Base-by-base conservation (phyloP, 2,797 vertebrate species). In the Gymnoscopelus microlampas region DNA sequence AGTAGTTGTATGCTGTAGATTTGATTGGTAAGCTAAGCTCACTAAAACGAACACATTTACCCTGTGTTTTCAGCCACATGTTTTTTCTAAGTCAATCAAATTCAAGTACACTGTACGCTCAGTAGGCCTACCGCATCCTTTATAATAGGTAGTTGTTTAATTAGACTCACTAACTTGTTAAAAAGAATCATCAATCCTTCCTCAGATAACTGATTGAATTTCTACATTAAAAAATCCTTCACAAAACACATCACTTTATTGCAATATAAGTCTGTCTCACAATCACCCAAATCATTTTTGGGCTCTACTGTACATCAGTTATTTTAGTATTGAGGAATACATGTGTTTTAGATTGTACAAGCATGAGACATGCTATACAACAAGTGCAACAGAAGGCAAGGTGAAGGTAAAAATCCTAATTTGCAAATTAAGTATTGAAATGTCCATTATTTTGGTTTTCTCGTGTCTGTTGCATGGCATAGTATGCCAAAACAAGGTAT, bases 381-480 rank as follows among this genome's bases (percentile, higher is more conserved):
- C 48, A 53, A 10, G 15, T 60, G 50, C 39, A 55, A 60, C 3
- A 0, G 1, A 39, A 24, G n/a, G 47, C 8, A 68, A 11, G 2
- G 26, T 19, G 51, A 72, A 70, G 54, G 47, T 2, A 55, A 60
- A 60, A 13, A 24, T 12, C 3, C 44, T 24, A 19, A 12, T 50
- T 76, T 69, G 26, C 73, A 67, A 73, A 60, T 15, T 26, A 57
- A 26, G 49, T 44, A 64, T 64, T 65, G 55, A 71, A 51, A 44
- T 44, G 8, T 86, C 53, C 29, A 68, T 78, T 69, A 75, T 54
- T 39, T 74, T 63, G 35, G 26, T 73, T 70, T n/a, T 61, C 35
- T 76, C 24, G 55, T 70, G 66, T 70, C 9, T 54, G 67, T 57
- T 82, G 80, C 82, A 88, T 87, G 85, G 74, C 61, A 76, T 62